Percentiles rank a stretch among this genome's conserved stretches.
phyloP scores from a whole-genome alignment of 2,888 invertebrate species.

The Drosophila atripex region DNA sequence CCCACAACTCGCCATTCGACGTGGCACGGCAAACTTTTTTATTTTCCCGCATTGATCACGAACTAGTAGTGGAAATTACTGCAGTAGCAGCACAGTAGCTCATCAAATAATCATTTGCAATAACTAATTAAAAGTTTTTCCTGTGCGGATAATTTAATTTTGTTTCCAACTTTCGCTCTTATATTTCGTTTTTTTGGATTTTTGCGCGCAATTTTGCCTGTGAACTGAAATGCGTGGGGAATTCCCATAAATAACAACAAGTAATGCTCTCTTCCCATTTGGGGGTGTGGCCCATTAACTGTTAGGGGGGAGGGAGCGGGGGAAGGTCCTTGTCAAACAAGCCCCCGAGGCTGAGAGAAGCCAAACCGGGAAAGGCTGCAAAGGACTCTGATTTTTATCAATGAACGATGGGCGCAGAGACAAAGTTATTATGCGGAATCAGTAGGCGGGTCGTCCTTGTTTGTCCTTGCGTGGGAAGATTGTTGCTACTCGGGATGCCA shows the following conservation, averaged over 20 bases:
- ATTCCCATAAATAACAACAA: constrained; percentile 33
- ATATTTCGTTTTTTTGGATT: constrained; percentile 18
- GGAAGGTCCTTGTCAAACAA: constrained; percentile 11
- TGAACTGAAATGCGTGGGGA: constrained; percentile 5
- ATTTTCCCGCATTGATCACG: constrained; percentile 23
- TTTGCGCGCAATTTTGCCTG: constrained; percentile 30
- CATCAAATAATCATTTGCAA: constrained; percentile 53
- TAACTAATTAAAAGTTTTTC: constrained; percentile 71
- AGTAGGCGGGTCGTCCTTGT: constrained; percentile 23
- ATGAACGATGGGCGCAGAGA: constrained; percentile 40
- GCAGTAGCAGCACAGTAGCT: constrained; percentile 45
- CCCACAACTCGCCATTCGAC: constrained; percentile 24
- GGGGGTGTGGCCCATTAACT: constrained; percentile 22
- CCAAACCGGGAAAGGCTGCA: constrained; percentile 16
- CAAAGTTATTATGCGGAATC: constrained; percentile 31
- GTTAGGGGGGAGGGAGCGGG: constrained; percentile 5
- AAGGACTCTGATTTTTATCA: constrained; percentile 44
- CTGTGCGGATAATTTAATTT: constrained; percentile 46
- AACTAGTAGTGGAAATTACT: constrained; percentile 29
- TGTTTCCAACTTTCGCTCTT: constrained; percentile 40
- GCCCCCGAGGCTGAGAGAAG: constrained; percentile 11
- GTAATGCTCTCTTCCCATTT: constrained; percentile 24
- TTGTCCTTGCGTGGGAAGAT: constrained; percentile 41
- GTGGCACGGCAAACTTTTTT: constrained; percentile 33
- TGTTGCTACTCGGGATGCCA: constrained; percentile 19